Evolutionary conservation across 2,113 vertebrate genomes (phyloP), one percentile per base, ranked within the genome.

Genomic region (Raja brachyura): DNA sequence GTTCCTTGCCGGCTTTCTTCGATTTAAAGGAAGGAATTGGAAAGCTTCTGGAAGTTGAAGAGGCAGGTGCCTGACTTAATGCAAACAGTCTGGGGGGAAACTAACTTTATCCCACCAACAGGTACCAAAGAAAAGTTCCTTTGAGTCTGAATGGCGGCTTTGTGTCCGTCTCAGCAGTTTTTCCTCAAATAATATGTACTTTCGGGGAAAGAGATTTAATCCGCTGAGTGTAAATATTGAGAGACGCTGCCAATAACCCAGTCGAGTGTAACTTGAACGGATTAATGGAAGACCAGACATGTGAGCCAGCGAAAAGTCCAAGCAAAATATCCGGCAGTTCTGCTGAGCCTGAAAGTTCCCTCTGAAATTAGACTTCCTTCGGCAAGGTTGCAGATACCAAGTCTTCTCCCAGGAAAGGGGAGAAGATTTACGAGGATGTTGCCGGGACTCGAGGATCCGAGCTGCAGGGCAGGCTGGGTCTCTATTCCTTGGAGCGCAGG

Each of bases 121-220:
- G 39, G 39, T 4, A 7, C n/a, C 9, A 66, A 73, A 70, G 63
- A 59, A 88, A 88, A 88, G 83, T 1, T n/a, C 56, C 56, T 39
- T 20, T 48, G 31, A 92, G 66, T 33, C 90, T 73, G 66, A 68
- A 70, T 92, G 31, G 9, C 2, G 68, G 90, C 66, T 54, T 28
- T 39, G 68, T 92, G 33, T 39, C 14, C 39, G 3, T 0, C 31
- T 68, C 9, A 28, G 33, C 7, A 28, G 70, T 73, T 74, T 92
- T 92, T 73, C 54, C 73, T 73, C 25, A 73, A 48, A 92, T 92
- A 92, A 92, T 92, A 73, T 70, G 33, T 73, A 73, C 90, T 54
- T 70, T 92, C 4, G 8, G 4, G 28, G 39, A 22, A 73, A 16
- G 28, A 20, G 25, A 48, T 61, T 73, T 22, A 92, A 54, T 73